Evolutionary conservation across 2,888 invertebrate species (phyloP), one percentile per base, ranked within the genome.

Genomic region (Mechanitis messenoides): DNA sequence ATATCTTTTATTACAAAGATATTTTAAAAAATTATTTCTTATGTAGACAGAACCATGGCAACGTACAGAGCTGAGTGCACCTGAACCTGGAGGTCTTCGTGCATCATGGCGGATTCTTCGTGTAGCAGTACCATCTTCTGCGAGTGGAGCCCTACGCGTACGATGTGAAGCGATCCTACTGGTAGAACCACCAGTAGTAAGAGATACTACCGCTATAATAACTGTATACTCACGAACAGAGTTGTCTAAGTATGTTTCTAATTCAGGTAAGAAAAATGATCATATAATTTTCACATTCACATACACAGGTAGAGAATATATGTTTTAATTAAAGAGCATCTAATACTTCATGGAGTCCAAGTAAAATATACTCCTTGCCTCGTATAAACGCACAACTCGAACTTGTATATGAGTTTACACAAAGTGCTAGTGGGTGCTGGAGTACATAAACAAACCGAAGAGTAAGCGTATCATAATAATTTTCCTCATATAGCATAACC

Each of bases 161-260:
- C 81, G 86, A 31, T 90, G 89, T 76, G 88, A 88, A 68, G 79
- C 89, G 0, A 74, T 78, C 55, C 75, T 89, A 28, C 67, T 72
- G 9, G 87, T 87, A 2, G 87, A 88, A 60, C 88, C 88, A 1
- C 87, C 88, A 0, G 89, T 87, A 28, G 76, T 84, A 20, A 72
- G 84, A 47, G 85, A 87, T 42, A 71, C 80, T 0, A 73, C 74
- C 46, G 72, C 82, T 9, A 77, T 83, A 59, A 80, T 90, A 66
- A 87, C 89, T 45, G 80, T 90, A 66, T 80, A 84, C 67, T 85
- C 89, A 3, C 82, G 76, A 47, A 88, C 90, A 35, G 83, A 85
- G 65, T 71, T 85, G n/a, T 88, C 88, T 3, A 90, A 89, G 80
- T 90, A 83, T 66, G 87, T 89, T 56, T 81, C 89, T 63, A 83